Percentiles rank a stretch among this genome's conserved stretches.
phyloP scores from a whole-genome alignment of 2,113 vertebrate genomes.

The Vombatus ursinus region DNA sequence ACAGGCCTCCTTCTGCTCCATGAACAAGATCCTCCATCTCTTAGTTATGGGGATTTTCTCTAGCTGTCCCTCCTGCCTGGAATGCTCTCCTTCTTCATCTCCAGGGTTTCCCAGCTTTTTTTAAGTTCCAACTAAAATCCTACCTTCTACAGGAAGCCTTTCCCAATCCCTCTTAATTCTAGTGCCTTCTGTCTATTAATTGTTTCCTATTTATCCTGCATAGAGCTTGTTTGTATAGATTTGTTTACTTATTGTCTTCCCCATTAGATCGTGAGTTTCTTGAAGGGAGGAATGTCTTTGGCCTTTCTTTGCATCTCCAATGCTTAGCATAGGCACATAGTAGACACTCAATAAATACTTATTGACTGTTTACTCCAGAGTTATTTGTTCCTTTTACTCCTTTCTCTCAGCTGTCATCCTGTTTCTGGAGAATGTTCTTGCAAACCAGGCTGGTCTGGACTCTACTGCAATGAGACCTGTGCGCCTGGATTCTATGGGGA shows the following conservation, averaged over 20 bases:
- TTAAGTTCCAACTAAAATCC: neutral
- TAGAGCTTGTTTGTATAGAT: neutral
- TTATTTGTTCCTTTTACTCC: conserved; percentile 82
- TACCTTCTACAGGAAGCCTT: neutral
- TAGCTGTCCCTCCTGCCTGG: too few relatives aligned
- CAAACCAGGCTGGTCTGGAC: conserved; percentile 93
- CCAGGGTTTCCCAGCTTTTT: too few relatives aligned
- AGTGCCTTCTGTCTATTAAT: neutral
- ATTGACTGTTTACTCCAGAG: conserved; percentile 61
- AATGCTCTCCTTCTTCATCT: too few relatives aligned
- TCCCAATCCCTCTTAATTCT: neutral
- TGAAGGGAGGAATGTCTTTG: neutral
- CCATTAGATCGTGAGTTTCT: neutral
- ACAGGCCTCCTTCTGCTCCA: too few relatives aligned
- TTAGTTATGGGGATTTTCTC: too few relatives aligned
- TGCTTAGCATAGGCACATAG: neutral
- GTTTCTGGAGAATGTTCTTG: conserved; percentile 97
- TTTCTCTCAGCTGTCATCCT: conserved; percentile 93
- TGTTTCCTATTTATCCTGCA: neutral
- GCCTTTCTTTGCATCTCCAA: neutral
- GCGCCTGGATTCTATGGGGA: conserved; percentile 93
- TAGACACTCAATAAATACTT: neutral
- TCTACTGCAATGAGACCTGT: conserved; percentile 97
- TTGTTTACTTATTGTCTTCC: neutral
- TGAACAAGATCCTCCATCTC: too few relatives aligned